phyloP scores from a whole-genome alignment of 1,140 invertebrate genomes.

The Daktulosphaira vitifoliae region DNA sequence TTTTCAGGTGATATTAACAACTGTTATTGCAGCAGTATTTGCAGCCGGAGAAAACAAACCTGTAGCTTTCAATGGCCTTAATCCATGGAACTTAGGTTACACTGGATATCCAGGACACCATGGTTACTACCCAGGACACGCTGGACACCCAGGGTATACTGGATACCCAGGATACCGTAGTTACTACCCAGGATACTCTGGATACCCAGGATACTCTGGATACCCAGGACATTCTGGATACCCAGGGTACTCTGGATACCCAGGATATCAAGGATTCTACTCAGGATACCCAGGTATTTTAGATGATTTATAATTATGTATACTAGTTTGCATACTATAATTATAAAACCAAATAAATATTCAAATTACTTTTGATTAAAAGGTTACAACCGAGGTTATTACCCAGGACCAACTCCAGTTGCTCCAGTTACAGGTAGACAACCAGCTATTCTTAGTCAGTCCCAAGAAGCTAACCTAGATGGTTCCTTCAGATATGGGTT shows the following conservation, averaged over 20 bases:
- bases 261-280: background rate
- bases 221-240: too few species aligned
- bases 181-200: conserved; percentile 9
- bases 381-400: conserved; percentile 19
- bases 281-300: background rate
- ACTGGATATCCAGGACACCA: background rate
- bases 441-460: conserved; percentile 46
- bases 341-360: too few species aligned
- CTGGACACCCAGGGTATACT: background rate
- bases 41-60: background rate
- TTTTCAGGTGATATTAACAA: conserved; percentile 5
- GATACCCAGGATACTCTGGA: conserved; percentile 6
- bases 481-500: conserved; percentile 46
- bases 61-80: background rate
- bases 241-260: background rate
- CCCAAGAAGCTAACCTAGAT: conserved; percentile 42
- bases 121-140: background rate
- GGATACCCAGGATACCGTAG: background rate
- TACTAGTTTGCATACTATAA: too few species aligned
- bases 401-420: background rate
- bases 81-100: background rate
- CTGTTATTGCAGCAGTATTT: background rate
- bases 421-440: background rate
- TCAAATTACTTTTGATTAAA: background rate
- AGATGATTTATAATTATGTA: background rate